Base-by-base conservation (phyloP, 2,888 invertebrate species). In the Vesta saturnalis region DNA sequence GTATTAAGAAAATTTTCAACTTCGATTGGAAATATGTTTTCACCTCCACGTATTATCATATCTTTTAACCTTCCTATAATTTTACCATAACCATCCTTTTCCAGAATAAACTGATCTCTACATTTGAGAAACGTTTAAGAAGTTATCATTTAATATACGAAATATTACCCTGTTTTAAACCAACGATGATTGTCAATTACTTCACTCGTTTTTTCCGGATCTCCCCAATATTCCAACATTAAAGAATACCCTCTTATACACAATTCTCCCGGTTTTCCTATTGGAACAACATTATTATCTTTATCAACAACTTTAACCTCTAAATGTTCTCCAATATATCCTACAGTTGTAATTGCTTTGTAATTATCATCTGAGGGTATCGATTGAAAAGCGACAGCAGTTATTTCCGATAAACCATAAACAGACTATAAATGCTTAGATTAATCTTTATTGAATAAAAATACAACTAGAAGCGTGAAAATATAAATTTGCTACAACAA, bases 1-100 rank as follows among this genome's bases (percentile, higher is more conserved):
- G 88, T 88, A 77, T 90, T 89, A 14, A 94, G 82, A 57, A 91
- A 84, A 70, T 92, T 89, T 82, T 95, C 95, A 16, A 95, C 88
- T 85, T 95, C 94, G 86, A 89, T 90, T 0, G 95, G 94, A 71
- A 91, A 94, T 64, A 95, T 91, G 78, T 94, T 94, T 83, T 94
- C 94, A 19, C 94, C 94, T 0, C 94, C 94, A 65, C 93, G 84
- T 47, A 94, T 92, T 39, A 94, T 89, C 85, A 94, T 89, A 71
- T 94, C 94, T 78, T 94, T 94, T 1, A 91, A 77, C 55, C 94
- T 85, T 0, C 94, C 94, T 4, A 92, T 89, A 46, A 94, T 86
- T 67, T 85, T 84, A 0, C 90, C 91, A 79, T 92, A 93, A 0
- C 94, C 94, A 70, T 91, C 87, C 75, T 89, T 86, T 46, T 87